phyloP scores from a whole-genome alignment of 2,113 vertebrate species.

The Okapia johnstoni region DNA sequence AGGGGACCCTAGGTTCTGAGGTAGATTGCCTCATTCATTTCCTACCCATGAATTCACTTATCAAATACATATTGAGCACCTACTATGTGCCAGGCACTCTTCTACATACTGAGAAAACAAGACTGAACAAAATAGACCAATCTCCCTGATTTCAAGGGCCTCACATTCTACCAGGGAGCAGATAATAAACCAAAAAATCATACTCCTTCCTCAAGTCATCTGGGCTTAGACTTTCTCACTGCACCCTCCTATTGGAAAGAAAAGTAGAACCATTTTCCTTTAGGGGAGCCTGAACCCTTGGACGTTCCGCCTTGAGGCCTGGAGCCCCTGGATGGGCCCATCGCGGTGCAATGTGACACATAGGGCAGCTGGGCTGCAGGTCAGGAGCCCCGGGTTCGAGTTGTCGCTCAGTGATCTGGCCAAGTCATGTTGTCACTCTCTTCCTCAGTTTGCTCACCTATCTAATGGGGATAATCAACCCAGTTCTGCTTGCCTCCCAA shows the following conservation, averaged over 20 bases:
- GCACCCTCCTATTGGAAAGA: neutral
- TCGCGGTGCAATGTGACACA: rapidly evolving
- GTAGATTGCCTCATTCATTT: neutral
- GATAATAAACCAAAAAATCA: neutral
- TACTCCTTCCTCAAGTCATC: neutral
- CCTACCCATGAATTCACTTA: neutral
- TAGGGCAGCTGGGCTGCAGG: too few relatives aligned
- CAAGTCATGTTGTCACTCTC: neutral
- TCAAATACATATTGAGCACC: neutral
- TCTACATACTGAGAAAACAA: neutral
- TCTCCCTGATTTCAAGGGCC: neutral
- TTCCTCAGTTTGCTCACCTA: neutral
- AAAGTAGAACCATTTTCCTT: too few relatives aligned
- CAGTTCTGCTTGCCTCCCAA: neutral
- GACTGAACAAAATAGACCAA: neutral
- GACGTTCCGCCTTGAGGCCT: rapidly evolving
- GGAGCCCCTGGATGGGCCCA: neutral
- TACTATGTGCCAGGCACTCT: neutral
- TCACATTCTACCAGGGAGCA: neutral
- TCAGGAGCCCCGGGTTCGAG: neutral
- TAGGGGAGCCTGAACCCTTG: rapidly evolving
- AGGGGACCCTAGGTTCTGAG: neutral
- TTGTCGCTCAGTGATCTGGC: rapidly evolving
- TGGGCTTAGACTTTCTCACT: neutral
- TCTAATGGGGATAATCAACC: neutral